These are phyloP conservation scores for Enteromius argenteus DNA, from an alignment of 2,797 vertebrate species.

Conservation along the genomic window DNA sequence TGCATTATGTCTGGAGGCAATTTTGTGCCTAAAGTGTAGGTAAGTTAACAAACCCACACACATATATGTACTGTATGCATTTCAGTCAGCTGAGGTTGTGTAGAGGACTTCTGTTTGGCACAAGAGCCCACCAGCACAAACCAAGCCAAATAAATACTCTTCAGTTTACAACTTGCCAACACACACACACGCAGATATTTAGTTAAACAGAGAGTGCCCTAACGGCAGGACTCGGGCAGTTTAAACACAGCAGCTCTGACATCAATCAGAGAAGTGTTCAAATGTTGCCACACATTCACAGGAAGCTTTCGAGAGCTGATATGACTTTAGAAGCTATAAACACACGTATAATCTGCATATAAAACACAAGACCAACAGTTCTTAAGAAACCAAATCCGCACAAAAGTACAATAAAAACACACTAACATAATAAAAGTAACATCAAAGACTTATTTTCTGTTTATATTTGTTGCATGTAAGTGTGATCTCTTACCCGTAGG, in stretches of 20 bases:
- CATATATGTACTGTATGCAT: not conserved
- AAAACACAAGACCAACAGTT: not conserved
- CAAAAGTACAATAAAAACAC: not conserved
- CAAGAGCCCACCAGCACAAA: constrained; percentile 10
- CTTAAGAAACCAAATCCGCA: not conserved
- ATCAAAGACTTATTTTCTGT: not conserved
- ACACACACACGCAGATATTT: constrained; percentile 16
- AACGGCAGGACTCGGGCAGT: not conserved
- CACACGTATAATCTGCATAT: not conserved
- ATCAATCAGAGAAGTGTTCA: constrained; percentile 31
- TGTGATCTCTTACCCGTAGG: constrained; percentile 37
- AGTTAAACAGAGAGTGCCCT: constrained; percentile 25
- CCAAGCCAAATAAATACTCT: constrained; percentile 36
- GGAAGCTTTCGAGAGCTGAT: not conserved
- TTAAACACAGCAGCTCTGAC: constrained; percentile 28
- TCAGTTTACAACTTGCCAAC: constrained; percentile 21
- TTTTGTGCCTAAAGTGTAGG: constrained; percentile 41
- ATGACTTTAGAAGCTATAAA: not conserved
- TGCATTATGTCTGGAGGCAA: not conserved
- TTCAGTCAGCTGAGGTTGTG: not conserved
- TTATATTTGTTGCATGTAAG: not conserved
- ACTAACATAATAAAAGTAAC: not conserved
- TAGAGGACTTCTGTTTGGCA: constrained; percentile 46
- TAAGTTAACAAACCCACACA: constrained; percentile 64
- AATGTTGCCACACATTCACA: constrained; percentile 5